phyloP scores from a whole-genome alignment of 1,140 invertebrate species.

The Micrasema longulum region DNA sequence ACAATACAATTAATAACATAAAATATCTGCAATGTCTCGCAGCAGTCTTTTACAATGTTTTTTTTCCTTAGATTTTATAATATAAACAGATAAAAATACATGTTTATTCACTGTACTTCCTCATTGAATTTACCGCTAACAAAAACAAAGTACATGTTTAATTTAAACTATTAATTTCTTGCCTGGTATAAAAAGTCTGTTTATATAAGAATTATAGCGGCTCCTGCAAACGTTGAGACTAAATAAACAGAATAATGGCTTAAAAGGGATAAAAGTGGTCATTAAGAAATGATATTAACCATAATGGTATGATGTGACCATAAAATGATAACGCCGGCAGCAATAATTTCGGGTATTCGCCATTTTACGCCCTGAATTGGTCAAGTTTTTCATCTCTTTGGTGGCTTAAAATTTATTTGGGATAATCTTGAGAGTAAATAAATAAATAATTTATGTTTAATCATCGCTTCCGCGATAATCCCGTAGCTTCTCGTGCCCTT shows the following conservation, averaged over 20 bases:
- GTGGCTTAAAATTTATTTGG: constrained; percentile 28
- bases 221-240: background rate
- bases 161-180: no score
- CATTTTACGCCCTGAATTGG: constrained; percentile 21
- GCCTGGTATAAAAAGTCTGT: no score
- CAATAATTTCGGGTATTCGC: constrained; percentile 7
- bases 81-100: no score
- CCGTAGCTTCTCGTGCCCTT: constrained; percentile 10
- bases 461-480: constrained; percentile 10
- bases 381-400: constrained; percentile 4
- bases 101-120: no score
- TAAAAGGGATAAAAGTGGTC: constrained; percentile 18
- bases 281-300: constrained; percentile 21
- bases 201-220: constrained; percentile 1
- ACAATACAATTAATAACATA: no score
- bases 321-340: constrained; percentile 26
- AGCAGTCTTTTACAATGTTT: no score
- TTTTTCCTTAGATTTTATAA: no score
- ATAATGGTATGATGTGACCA: constrained; percentile 15
- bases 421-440: constrained; percentile 28
- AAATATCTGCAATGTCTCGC: no score
- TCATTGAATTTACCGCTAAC: no score
- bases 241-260: constrained; percentile 26
- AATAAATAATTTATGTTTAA: constrained; percentile 34
- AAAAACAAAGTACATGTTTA: no score